Base-by-base conservation (phyloP, 2,888 invertebrate species). In the Trachelus iudaicus region DNA sequence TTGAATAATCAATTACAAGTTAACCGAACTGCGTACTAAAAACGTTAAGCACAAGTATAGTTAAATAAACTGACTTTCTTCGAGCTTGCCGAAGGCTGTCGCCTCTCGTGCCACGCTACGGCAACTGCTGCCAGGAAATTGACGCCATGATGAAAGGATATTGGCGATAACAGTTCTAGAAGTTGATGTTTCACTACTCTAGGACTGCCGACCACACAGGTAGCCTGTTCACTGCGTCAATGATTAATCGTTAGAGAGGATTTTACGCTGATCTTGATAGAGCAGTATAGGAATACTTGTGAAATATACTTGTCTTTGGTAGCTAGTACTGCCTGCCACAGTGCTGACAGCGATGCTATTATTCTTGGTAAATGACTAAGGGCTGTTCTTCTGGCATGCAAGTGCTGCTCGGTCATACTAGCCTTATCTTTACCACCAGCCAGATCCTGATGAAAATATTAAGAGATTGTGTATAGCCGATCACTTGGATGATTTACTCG, bases 81-180 rank as follows among this genome's bases (percentile, higher is more conserved):
- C 73, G 91, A 91, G 85, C 85, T 92, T 79, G 87, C 87, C 85
- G 92, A 92, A 11, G 92, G 89, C 82, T 94, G 93, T 77, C 94
- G 93, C 77, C 95, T 92, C 85, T 97, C 96, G 89, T 96, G 95
- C 97, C 97, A 98, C 40, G 97, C 97, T 11, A 97, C 95, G 1
- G 97, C 96, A 80, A 97, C 94, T 3, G 97, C 96, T 11, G 96
- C 96, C 79, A 98, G 92, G 86, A 98, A 96, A 88, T 95, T 95
- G 30, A 95, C 93, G 15, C 96, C 95, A 90, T 97, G 97, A 88
- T 96, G 96, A 77, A 96, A 94, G 11, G 97, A 96, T 75, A 98
- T 95, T 0, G 97, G 97, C 86, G 96, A 96, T 6, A 98, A 91
- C 83, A 97, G 95, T 89, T 97, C 96, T 85, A 97, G 92, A 75